These are phyloP conservation scores for Toxonevra muliebris DNA, from an alignment of 2,888 invertebrate genomes.

Conservation along the genomic window DNA sequence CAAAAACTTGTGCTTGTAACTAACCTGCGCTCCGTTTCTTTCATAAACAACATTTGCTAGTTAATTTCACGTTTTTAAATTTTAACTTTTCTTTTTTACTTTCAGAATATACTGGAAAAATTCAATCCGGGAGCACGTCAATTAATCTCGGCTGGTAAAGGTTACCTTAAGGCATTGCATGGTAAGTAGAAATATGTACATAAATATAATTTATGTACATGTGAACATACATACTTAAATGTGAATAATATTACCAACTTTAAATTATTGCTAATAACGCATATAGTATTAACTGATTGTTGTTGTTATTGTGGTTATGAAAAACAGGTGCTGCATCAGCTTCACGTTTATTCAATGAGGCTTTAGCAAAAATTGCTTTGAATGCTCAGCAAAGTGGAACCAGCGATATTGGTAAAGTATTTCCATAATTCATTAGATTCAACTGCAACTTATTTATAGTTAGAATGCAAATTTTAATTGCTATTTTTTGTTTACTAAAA, in stretches of 20 bases:
- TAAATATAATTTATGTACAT: conserved; percentile 21
- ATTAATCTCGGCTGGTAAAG: conserved; percentile 92
- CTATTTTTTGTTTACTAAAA: background rate
- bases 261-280: background rate
- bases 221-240: conserved; percentile 15
- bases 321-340: conserved; percentile 85
- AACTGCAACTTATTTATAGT: no score
- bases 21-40: no score
- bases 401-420: conserved; percentile 82
- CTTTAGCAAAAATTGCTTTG: conserved; percentile 84
- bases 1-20: no score
- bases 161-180: conserved; percentile 92
- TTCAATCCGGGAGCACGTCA: conserved; percentile 95
- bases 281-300: background rate
- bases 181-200: conserved; percentile 72
- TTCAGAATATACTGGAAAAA: conserved; percentile 95
- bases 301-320: conserved; percentile 6
- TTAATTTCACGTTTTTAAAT: background rate
- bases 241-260: conserved; percentile 31
- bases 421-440: background rate
- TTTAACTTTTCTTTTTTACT: conserved; percentile 64
- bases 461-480: background rate
- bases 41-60: background rate
- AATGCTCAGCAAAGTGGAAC: conserved; percentile 93
- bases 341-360: conserved; percentile 86